Evolutionary conservation across 2,797 vertebrate genomes (phyloP), one percentile per base, ranked within the genome.

Genomic region (Clarias laeviceps): DNA sequence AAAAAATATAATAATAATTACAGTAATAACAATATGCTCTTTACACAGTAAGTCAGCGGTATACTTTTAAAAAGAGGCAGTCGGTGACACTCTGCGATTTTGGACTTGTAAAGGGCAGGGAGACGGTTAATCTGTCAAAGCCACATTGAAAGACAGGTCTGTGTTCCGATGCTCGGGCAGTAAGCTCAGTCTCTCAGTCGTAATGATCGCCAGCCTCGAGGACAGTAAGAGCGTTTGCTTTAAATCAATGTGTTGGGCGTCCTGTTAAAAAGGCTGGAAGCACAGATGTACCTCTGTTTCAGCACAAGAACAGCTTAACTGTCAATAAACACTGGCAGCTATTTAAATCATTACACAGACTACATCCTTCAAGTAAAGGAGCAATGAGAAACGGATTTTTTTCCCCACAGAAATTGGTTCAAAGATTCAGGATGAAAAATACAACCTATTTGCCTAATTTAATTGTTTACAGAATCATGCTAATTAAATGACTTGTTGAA

Each of bases 61-160:
- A 72, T 37, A 40, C 32, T 69, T 69, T 85, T 27, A 8, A 54
- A 40, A 73, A 84, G 27, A 27, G 56, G 12, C 74, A 69, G 78
- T 86, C 2, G 82, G 85, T 18, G 86, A 89, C 87, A 89, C 76
- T 85, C 70, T 6, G 74, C 66, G 83, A 83, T 82, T 83, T 80
- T 80, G 78, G 79, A 85, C 87, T 87, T 84, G 83, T 85, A 88
- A 89, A 91, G 88, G 90, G 88, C 83, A 70, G 66, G 66, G 82
- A 89, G 86, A 82, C 90, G 88, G 85, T 91, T 88, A 91, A 89
- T 89, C 86, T 90, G 88, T 89, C 87, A 84, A 64, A 85, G 83
- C 74, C 82, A 86, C 34, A 69, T 27, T 89, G 85, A 88, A 73
- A 78, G 89, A 88, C 83, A 86, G 74, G 68, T 83, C 87, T 77